Conservation (phyloP, 2,113 vertebrate species). For the Tauraco erythrolophus region DNA sequence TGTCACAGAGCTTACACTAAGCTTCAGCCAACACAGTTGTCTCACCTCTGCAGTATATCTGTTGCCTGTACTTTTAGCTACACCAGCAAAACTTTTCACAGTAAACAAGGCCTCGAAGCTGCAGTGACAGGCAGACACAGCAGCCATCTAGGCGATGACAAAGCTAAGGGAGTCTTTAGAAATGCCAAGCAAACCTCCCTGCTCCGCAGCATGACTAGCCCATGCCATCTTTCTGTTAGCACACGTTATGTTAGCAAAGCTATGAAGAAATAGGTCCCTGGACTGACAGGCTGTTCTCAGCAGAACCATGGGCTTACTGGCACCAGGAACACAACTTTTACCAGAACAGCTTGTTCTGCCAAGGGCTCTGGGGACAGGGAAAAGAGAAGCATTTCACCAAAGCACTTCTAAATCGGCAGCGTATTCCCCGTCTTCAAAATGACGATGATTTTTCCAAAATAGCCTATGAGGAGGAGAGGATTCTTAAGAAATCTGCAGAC, state of each 20-base stretch:
- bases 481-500: neutral
- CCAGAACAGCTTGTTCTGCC: conserved; percentile 9
- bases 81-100: neutral
- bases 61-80: neutral
- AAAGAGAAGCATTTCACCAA: neutral
- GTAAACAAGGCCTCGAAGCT: neutral
- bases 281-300: neutral
- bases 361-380: neutral
- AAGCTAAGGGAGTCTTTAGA: neutral
- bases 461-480: neutral
- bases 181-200: neutral
- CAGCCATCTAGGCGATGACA: neutral
- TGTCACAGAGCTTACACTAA: neutral
- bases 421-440: neutral
- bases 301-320: neutral
- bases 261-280: neutral
- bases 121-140: neutral
- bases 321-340: neutral
- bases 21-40: neutral
- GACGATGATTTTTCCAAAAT: neutral
- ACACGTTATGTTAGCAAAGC: neutral
- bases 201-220: neutral
- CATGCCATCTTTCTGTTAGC: neutral
- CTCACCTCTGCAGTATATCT: neutral
- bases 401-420: neutral